Evolutionary conservation across 2,797 vertebrate species (phyloP), one percentile per base, ranked within the genome.

Genomic region (Diplodus sargus): DNA sequence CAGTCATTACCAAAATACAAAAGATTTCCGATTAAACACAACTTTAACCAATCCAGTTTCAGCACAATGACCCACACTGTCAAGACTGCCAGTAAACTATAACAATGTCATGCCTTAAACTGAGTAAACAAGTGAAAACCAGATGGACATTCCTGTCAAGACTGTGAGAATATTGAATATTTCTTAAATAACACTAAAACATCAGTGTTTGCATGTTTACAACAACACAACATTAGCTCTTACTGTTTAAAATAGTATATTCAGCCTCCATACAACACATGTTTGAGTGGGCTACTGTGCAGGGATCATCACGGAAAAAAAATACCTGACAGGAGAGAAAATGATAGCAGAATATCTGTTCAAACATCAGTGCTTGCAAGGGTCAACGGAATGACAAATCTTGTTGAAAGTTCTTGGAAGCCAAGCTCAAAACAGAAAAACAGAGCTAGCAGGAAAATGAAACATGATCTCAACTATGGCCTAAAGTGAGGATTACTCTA

Each of bases 401-500:
- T 25, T 13, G 15, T 43, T 45, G 49, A 48, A 1, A 65, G 13
- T 62, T 64, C 25, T 65, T 48, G 15, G 3, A 78, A 52, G 34
- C 3, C 54, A 75, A 72, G 11, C 66, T 39, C 58, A 13, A 16
- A 62, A 60, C 9, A 28, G n/a, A 49, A 53, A 64, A 39, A 74
- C 3, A 30, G 7, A 60, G 49, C n/a, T 9, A 11, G 23, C 25
- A 78, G 23, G 58, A 74, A 68, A 64, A 70, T 42, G 15, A 82
- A 85, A 67, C 25, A 51, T 13, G 14, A 47, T 20, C 51, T 52
- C 61, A 45, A 53, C 47, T 60, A 47, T 49, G 18, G 56, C 83
- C 82, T 63, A 15, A 64, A 86, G 79, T 53, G 28, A 22, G 42
- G 25, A 61, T 80, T 70, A 81, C 78, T 79, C 60, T 56, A 39